Conservation (phyloP, 2,888 invertebrate species). For the Acronicta leporina region DNA sequence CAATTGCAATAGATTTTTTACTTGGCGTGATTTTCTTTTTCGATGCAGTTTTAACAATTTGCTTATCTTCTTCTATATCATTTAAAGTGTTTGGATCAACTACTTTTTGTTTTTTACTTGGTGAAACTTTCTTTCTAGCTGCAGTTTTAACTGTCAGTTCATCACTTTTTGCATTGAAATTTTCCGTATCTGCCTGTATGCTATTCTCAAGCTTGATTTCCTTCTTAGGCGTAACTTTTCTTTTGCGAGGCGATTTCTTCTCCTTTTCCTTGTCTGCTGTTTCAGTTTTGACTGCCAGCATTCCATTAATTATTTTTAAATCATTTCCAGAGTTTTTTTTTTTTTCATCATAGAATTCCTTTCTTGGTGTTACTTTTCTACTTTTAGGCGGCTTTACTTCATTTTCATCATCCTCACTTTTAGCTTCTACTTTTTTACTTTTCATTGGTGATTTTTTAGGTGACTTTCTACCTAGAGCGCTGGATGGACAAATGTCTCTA, state of each 20-base stretch:
- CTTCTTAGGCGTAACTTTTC: slow-evolving; percentile 50
- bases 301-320: slow-evolving; percentile 31
- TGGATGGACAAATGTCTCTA: slow-evolving; percentile 93
- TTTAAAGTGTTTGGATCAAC: slow-evolving; percentile 12
- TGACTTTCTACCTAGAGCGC: slow-evolving; percentile 76
- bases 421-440: slow-evolving; percentile 55
- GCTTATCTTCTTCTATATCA: slow-evolving; percentile 38
- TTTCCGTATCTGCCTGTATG: slow-evolving; percentile 39
- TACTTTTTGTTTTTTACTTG: slow-evolving; percentile 33
- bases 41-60: slow-evolving; percentile 21
- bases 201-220: slow-evolving; percentile 13
- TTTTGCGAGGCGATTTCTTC: slow-evolving; percentile 47
- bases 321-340: slow-evolving; percentile 20
- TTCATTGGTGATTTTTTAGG: slow-evolving; percentile 75
- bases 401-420: slow-evolving; percentile 42
- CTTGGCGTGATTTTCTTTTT: slow-evolving; percentile 38
- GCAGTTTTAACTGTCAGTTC: slow-evolving; percentile 23
- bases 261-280: slow-evolving; percentile 18
- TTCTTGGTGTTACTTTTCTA: slow-evolving; percentile 59
- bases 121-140: slow-evolving; percentile 35
- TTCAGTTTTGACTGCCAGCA: slow-evolving; percentile 19
- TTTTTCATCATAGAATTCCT: slow-evolving; percentile 48
- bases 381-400: slow-evolving; percentile 52
- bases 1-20: slow-evolving; percentile 23
- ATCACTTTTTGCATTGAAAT: slow-evolving; percentile 43